A percentile compares a stretch with the other conserved stretches of the same genome.
These are phyloP conservation scores for Oligia latruncula DNA, from an alignment of 2,888 invertebrate species.

Conservation along the genomic window DNA sequence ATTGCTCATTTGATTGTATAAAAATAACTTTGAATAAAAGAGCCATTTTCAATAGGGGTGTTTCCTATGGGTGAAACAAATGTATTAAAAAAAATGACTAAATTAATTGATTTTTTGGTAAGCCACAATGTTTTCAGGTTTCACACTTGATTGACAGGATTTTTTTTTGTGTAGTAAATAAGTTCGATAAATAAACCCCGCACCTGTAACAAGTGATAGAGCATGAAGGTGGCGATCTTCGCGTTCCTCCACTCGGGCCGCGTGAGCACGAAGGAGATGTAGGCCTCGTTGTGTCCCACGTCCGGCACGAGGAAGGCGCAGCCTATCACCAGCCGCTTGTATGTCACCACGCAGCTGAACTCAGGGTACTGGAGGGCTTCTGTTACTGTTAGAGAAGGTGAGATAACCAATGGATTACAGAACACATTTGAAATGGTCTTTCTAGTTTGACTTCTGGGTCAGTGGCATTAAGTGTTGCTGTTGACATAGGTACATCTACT, in stretches of 20 bases:
- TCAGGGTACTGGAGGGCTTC: constrained; percentile 97
- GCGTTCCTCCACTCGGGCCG: constrained; percentile 96
- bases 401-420: neutral
- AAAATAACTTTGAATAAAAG: too few species aligned
- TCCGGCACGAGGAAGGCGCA: constrained; percentile 98
- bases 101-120: too few species aligned
- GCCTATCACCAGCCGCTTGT: constrained; percentile 95
- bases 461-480: too few species aligned
- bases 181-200: neutral
- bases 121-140: too few species aligned
- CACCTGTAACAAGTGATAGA: constrained; percentile 96
- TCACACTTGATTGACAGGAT: too few species aligned
- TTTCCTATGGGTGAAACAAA: too few species aligned
- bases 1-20: too few species aligned
- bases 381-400: constrained; percentile 91
- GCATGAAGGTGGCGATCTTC: constrained; percentile 96
- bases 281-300: constrained; percentile 94
- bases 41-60: too few species aligned
- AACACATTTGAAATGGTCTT: neutral
- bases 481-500: too few species aligned
- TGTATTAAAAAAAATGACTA: too few species aligned
- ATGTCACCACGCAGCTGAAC: constrained; percentile 96
- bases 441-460: too few species aligned
- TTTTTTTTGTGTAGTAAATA: neutral
- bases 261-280: constrained; percentile 96